Evolutionary conservation across 2,888 invertebrate species (phyloP).

Genomic region (Cacoxenus indagator): DNA sequence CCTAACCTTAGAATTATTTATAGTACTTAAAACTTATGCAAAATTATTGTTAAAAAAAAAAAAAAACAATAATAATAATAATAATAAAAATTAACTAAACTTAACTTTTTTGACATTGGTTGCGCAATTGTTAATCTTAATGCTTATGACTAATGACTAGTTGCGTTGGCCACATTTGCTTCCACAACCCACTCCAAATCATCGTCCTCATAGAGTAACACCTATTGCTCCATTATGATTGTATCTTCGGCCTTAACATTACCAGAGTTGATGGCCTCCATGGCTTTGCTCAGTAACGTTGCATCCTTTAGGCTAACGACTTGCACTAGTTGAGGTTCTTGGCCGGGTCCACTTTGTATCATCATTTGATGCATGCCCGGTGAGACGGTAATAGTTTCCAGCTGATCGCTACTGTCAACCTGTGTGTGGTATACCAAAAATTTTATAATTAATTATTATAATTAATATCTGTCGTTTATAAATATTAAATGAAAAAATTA

Average conservation of each 20-base stretch:
- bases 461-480: conserved; percentile 6
- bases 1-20: too few species aligned
- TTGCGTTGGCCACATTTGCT: not conserved
- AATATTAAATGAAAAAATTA: conserved; percentile 12
- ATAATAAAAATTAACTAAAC: too few species aligned
- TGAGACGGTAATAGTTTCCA: conserved; percentile 83
- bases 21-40: too few species aligned
- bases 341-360: conserved; percentile 79
- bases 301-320: conserved; percentile 90
- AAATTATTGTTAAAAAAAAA: too few species aligned
- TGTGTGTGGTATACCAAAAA: too few species aligned
- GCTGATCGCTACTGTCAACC: conserved; percentile 83
- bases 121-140: too few species aligned
- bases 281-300: conserved; percentile 84
- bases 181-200: not conserved
- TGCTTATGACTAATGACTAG: not conserved
- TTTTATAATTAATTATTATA: not conserved
- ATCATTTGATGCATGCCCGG: conserved; percentile 87
- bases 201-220: not conserved
- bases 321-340: conserved; percentile 84
- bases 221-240: conserved; percentile 69
- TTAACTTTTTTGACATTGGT: too few species aligned
- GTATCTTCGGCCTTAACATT: conserved; percentile 82
- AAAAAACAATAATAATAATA: too few species aligned
- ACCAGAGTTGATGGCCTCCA: conserved; percentile 76